These are phyloP conservation scores for Philotrypesis tridentata DNA, from an alignment of 1,140 invertebrate species.

Conservation along the genomic window DNA sequence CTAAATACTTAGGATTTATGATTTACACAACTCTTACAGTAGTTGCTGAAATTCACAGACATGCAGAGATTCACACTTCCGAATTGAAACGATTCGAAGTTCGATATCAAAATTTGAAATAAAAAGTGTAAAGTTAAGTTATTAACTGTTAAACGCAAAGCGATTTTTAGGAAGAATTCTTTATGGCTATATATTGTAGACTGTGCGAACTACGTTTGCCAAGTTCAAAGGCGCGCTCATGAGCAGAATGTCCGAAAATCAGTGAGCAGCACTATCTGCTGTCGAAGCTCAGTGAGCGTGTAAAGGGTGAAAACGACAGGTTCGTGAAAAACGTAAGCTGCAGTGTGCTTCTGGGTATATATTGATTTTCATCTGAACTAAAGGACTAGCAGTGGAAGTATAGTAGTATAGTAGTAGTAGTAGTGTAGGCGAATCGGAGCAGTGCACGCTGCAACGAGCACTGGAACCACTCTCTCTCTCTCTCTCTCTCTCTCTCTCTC, in stretches of 20 bases:
- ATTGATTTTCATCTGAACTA: background rate
- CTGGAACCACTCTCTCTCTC: background rate
- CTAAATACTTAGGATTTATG: too few species aligned
- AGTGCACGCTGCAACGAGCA: background rate
- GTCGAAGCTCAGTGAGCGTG: background rate
- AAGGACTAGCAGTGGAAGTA: background rate
- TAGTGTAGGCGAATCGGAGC: background rate
- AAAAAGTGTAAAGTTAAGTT: too few species aligned
- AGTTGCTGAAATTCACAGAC: too few species aligned
- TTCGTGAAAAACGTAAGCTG: background rate
- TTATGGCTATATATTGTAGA: too few species aligned
- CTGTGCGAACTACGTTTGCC: too few species aligned
- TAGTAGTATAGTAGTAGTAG: background rate
- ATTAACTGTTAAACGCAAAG: too few species aligned
- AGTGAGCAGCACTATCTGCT: background rate
- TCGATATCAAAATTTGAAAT: too few species aligned
- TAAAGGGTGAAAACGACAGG: background rate
- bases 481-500: too few species aligned
- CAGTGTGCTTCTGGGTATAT: background rate
- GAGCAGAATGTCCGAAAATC: background rate
- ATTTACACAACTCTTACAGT: too few species aligned
- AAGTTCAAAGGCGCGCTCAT: slow-evolving; percentile 2
- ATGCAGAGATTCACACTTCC: too few species aligned
- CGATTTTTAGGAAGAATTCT: too few species aligned
- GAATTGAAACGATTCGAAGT: too few species aligned